Base-by-base conservation (phyloP, 2,797 vertebrate species). In the Serranus cabrilla region DNA sequence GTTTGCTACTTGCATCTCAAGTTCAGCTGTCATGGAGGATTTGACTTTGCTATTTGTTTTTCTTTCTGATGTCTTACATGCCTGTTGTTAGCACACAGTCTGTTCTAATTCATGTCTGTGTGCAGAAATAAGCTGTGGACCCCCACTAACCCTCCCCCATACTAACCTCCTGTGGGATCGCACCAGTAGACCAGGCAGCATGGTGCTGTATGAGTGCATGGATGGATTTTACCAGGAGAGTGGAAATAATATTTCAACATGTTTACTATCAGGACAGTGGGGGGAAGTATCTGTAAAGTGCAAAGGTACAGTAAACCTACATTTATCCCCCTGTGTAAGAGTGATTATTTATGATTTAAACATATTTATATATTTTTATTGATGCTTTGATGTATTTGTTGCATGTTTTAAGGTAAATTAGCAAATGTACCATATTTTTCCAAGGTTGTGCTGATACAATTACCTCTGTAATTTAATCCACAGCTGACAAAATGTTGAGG, bases 41-140 rank as follows among this genome's bases (percentile, higher is more conserved):
- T 59, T 27, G 7, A 56, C 54, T 54, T 18, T 68, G 57, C 31
- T 17, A 17, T 25, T 37, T 57, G 10, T 61, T 27, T 60, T 67
- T 40, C 55, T 21, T 37, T 2, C 5, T 60, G 7, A 37, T 23
- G 10, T 57, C 14, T 9, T 46, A 2, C 16, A 46, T 66, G 14
- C 21, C 25, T 79, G 8, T 45, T 50, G 66, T 45, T 54, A 25
- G 39, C 74, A 60, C 23, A 51, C 37, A 54, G n/a, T 86, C 68
- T 82, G 37, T 79, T 66, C 42, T 75, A 62, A 86, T 60, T 81
- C 45, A 67, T 75, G 86, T 85, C 79, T 76, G 82, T 91, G 81
- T 88, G 55, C 91, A 97, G 96, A 96, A 93, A 91, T 96, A 89
- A 89, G 90, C 63, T 97, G 97, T 82, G 96, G 96, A 16, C 85